Base-by-base conservation (phyloP, 2,888 invertebrate genomes). In the Plebejus anna region DNA sequence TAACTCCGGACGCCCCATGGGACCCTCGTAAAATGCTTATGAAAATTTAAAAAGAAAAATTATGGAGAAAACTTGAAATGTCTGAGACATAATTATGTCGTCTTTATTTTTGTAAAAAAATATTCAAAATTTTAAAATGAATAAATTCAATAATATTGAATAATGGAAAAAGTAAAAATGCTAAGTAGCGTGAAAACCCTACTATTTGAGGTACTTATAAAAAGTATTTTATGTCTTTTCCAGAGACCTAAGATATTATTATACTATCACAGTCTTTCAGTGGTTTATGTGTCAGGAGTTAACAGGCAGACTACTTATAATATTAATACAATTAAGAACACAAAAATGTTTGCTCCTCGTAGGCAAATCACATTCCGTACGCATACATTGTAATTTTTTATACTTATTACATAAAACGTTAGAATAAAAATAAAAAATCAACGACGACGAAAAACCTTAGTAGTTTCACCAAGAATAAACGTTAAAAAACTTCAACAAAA, bases 21-120 rank as follows among this genome's bases (percentile, higher is more conserved):
- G 47, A 72, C 47, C 47, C 42, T 72, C 16, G 22, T 42, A 47
- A 22, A 72, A 72, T 28, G 72, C 47, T 47, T 22, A 72, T 42
- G 47, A 22, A 72, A 72, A 72, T 47, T 72, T 72, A 72, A 72
- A 11, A 72, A 72, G 72, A 22, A 5, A 42, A 72, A 42, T 11
- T 42, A 47, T 28, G 42, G 28, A 22, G 22, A 22, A 66, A 36
- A 66, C 32, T 32, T 32, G 28, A 66, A 66, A 4, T 11, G 11
- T 13, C 32, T 32, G 66, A 32, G 11, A 28, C 28, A 28, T 7
- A 66, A 32, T 66, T 28, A 66, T 4, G 66, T 66, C 66, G 3
- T 66, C 28, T 66, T 66, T 36, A 66, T 32, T 32, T 32, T 36
- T 16, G 16, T 22, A 22, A 22, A 22, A 22, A 22, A 0, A 22